Percentiles rank a stretch among this genome's conserved stretches.
Evolutionary conservation across 2,797 vertebrate genomes (phyloP).

Genomic region (Mergus octosetaceus): DNA sequence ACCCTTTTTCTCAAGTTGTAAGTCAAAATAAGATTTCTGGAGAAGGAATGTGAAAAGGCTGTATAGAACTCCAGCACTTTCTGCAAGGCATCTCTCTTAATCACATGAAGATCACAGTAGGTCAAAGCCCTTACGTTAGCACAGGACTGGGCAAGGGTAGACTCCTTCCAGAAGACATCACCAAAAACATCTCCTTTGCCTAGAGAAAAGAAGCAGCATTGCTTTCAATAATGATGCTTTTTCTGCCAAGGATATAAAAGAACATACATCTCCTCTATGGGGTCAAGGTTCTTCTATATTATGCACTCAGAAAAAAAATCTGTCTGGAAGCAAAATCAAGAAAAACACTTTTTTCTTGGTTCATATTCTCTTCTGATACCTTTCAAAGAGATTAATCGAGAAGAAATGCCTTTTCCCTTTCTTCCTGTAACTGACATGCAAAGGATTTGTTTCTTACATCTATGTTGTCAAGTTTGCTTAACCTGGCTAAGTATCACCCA

Average conservation of each 20-base stretch:
- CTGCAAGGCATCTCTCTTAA: conserved; percentile 96
- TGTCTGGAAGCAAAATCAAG: neutral
- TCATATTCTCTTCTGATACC: neutral
- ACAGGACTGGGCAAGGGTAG: conserved; percentile 93
- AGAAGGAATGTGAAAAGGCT: conserved; percentile 97
- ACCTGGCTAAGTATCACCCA: neutral
- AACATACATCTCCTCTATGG: neutral
- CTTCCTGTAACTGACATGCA: neutral
- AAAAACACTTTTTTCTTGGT: neutral
- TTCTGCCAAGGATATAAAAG: neutral
- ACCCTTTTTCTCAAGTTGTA: conserved; percentile 98
- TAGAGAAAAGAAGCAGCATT: conserved; percentile 65
- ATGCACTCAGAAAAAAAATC: neutral
- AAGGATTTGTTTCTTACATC: neutral
- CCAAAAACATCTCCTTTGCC: conserved; percentile 99
- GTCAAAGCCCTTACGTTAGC: conserved; percentile 97
- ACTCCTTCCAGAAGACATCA: conserved; percentile 99
- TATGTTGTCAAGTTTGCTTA: neutral
- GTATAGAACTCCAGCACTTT: conserved; percentile 99
- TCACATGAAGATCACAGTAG: conserved; percentile 98
- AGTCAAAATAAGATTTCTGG: conserved; percentile 95
- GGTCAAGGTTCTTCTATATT: neutral
- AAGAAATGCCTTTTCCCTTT: neutral
- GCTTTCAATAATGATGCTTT: neutral
- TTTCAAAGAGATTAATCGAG: conserved; percentile 21